Conservation (phyloP, 2,888 invertebrate genomes). For the Cetonia aurata region DNA sequence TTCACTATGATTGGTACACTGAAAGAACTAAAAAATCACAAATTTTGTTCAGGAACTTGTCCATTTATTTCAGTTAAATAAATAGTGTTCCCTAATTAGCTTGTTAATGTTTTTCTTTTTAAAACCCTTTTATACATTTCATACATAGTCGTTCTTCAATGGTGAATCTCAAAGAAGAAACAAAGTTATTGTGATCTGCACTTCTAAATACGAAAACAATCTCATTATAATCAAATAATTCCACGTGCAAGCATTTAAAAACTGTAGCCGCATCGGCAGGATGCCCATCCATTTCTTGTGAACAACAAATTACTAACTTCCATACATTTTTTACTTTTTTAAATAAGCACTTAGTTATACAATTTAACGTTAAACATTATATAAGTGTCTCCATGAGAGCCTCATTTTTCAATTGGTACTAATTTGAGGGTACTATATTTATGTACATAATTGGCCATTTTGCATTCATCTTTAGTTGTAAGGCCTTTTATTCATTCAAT, state of each 20-base stretch:
- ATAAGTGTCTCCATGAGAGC: conserved; percentile 50
- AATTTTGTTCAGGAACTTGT: conserved; percentile 61
- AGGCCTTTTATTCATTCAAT: conserved; percentile 38
- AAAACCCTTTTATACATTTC: conserved; percentile 5
- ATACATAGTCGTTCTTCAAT: not conserved
- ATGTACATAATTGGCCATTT: conserved; percentile 57
- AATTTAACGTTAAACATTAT: conserved; percentile 47
- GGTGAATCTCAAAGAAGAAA: conserved; percentile 3
- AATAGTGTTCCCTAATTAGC: conserved; percentile 67
- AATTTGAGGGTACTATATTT: conserved; percentile 59
- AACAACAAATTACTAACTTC: conserved; percentile 38
- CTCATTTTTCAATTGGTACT: conserved; percentile 60
- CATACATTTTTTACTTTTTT: conserved; percentile 46
- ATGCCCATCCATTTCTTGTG: conserved; percentile 31
- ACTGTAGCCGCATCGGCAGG: conserved; percentile 33
- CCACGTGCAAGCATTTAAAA: not conserved
- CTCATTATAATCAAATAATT: conserved; percentile 18
- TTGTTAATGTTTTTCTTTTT: conserved; percentile 25
- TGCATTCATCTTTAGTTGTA: conserved; percentile 50
- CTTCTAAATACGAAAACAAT: conserved; percentile 3
- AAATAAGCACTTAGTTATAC: conserved; percentile 49
- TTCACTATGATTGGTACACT: conserved; percentile 62
- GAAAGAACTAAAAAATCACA: conserved; percentile 54
- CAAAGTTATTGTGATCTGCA: not conserved
- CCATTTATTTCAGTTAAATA: conserved; percentile 67